Evolutionary conservation across 2,888 invertebrate species (phyloP).

Genomic region (Periphyllus acericola): DNA sequence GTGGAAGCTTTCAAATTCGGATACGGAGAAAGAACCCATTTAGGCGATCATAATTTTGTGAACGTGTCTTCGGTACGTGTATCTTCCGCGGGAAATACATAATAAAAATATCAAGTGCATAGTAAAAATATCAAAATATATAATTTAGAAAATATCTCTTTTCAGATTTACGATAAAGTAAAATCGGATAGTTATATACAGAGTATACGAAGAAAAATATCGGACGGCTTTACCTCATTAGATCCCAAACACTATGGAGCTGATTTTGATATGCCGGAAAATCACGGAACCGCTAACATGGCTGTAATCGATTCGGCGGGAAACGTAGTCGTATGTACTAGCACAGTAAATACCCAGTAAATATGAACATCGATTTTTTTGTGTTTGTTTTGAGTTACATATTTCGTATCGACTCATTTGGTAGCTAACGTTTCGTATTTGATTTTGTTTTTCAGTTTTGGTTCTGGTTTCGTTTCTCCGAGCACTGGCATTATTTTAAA

Average conservation of each 20-base stretch:
- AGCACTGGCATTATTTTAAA: constrained; percentile 91
- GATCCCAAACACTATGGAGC: constrained; percentile 64
- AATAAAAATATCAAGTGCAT: neutral
- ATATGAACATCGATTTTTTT: constrained; percentile 64
- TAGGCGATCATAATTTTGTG: constrained; percentile 85
- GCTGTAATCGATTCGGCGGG: constrained; percentile 81
- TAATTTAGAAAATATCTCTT: neutral
- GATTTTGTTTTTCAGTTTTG: constrained; percentile 29
- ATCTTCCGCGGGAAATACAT: too few relatives aligned
- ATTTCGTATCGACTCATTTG: neutral
- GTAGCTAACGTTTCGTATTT: neutral
- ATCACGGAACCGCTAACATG: constrained; percentile 78
- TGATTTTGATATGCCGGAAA: constrained; percentile 66
- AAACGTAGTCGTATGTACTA: constrained; percentile 92
- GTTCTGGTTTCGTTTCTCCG: constrained; percentile 72
- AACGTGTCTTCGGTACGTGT: constrained; percentile 75
- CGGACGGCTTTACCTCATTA: constrained; percentile 70
- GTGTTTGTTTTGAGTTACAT: too few relatives aligned
- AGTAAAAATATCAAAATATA: too few relatives aligned
- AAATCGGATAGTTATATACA: constrained; percentile 36
- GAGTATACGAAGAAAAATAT: constrained; percentile 31
- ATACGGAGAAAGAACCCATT: constrained; percentile 83
- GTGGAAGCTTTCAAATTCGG: constrained; percentile 93
- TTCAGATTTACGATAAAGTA: constrained; percentile 50
- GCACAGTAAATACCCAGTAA: constrained; percentile 80